Base-by-base conservation (phyloP, 2,888 invertebrate species). In the Spicauda simplicius region DNA sequence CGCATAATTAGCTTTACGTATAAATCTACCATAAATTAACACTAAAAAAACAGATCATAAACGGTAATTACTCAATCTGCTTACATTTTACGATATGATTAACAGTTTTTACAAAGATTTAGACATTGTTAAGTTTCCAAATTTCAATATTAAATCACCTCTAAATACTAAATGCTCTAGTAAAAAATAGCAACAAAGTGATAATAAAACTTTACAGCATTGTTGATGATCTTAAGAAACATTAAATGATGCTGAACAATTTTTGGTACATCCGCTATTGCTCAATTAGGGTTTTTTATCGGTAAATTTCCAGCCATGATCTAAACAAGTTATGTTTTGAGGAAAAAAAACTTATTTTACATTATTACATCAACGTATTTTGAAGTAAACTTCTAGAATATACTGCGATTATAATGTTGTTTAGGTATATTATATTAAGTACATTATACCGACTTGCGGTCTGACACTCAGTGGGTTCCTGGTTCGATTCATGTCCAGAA, bases 271-370 rank as follows among this genome's bases (percentile, higher is more conserved):
- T 56, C 14, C 18, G 30, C 33, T 11, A 11, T 37, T 56, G 56
- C 19, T 37, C 10, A 37, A 18, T 56, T 18, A 56, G 1, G 10
- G 55, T 56, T 33, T 16, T 37, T 56, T 37, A 37, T 37, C 5
- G 16, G 37, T 8, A 10, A 33, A 18, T 56, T 58, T 58, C 58
- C 58, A 45, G 12, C 8, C 41, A 41, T 57, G 57, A 45, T 57
- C 20, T 37, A 48, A 58, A 48, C 58, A 58, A 58, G 58, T 48
- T 45, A 33, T 14, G 14, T 41, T 41, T 41, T 41, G 5, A 41
- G 2, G 41, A 41, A 41, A 41, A 41, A 41, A 41, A 41, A 41
- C 41, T 14, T 14, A 1, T 1, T 41, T 41, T 3, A 14, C 41
- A 41, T 41, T 4, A 25, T 25, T 25, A 25, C 5, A 14, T 41